phyloP scores from a whole-genome alignment of 2,888 invertebrate species.

The Eupithecia subfuscata region DNA sequence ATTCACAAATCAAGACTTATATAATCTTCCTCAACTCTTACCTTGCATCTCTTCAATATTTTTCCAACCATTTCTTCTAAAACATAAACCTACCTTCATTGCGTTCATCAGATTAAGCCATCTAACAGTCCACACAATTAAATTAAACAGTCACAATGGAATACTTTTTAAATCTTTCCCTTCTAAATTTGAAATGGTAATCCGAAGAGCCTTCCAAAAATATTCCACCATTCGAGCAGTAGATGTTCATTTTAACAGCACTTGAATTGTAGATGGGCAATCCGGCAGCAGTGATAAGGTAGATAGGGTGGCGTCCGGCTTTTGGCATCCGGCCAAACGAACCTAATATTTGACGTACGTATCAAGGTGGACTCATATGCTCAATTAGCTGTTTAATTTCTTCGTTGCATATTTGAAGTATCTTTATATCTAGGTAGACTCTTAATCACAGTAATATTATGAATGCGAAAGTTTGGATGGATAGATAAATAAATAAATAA shows the following conservation, averaged over 20 bases:
- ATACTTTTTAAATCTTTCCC: constrained; percentile 13
- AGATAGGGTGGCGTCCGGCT: constrained; percentile 24
- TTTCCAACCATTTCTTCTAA: not conserved
- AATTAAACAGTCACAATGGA: constrained; percentile 3
- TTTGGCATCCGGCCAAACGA: constrained; percentile 28
- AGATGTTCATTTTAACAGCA: constrained; percentile 47
- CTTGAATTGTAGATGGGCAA: constrained; percentile 52
- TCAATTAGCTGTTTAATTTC: not conserved
- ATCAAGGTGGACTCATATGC: not conserved
- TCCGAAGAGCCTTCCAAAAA: constrained; percentile 17
- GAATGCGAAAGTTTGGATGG: too few species aligned
- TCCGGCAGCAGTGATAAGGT: constrained; percentile 35
- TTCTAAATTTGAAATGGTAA: constrained; percentile 12
- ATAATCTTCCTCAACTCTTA: too few species aligned
- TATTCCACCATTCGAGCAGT: constrained; percentile 29
- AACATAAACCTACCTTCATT: not conserved
- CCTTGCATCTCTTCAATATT: not conserved
- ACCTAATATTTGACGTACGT: not conserved
- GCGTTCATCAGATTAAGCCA: not conserved
- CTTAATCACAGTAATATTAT: too few species aligned
- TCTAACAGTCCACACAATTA: not conserved
- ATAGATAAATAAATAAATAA: too few species aligned
- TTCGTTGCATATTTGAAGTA: not conserved
- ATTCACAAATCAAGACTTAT: too few species aligned
- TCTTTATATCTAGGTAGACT: not conserved